phyloP scores from a whole-genome alignment of 2,888 invertebrate genomes.

The Orthonevra nobilis region DNA sequence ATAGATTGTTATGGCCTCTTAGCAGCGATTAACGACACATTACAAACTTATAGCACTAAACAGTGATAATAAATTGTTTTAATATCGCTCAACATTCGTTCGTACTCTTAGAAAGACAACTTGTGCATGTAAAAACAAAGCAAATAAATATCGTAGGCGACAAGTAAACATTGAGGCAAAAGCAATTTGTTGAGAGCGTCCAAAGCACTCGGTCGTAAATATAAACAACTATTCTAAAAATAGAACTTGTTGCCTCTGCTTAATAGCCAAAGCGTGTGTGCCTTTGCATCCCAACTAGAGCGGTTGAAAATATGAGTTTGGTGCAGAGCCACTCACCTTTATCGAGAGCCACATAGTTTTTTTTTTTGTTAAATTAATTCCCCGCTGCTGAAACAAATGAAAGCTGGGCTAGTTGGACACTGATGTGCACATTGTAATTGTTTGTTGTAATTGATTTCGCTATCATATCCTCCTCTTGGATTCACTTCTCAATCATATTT shows the following conservation, averaged over 20 bases:
- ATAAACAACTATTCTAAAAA: no score
- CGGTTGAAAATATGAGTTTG: not conserved
- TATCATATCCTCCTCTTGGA: no score
- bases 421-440: slow-evolving; percentile 14
- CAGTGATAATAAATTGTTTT: slow-evolving; percentile 11
- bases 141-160: not conserved
- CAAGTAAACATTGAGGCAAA: no score
- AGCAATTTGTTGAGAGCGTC: no score
- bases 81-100: not conserved
- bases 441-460: not conserved
- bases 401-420: slow-evolving; percentile 26
- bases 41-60: slow-evolving; percentile 7
- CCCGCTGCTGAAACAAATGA: slow-evolving; percentile 17
- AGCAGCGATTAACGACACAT: slow-evolving; percentile 18
- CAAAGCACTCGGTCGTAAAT: no score
- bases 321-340: slow-evolving; percentile 51
- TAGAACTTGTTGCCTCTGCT: no score
- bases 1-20: no score
- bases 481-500: slow-evolving; percentile 44
- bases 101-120: no score
- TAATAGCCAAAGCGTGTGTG: slow-evolving; percentile 4
- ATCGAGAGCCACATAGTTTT: slow-evolving; percentile 42
- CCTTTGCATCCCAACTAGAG: not conserved
- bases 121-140: not conserved
- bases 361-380: slow-evolving; percentile 18